These are phyloP conservation scores for Nymphalis io DNA, from an alignment of 1,140 invertebrate species.

Conservation along the genomic window DNA sequence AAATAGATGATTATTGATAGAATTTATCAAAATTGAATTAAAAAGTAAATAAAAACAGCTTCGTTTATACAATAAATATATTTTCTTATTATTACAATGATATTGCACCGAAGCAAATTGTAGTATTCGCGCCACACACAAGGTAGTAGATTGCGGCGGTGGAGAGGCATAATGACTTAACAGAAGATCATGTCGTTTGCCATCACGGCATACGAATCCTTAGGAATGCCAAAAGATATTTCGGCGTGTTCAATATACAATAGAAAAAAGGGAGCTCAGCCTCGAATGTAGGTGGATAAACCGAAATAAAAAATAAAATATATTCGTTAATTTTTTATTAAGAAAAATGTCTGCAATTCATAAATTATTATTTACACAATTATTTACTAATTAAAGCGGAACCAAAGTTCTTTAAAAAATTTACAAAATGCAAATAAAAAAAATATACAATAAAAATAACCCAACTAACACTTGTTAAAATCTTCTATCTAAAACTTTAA, in stretches of 20 bases:
- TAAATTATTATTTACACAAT: slow-evolving; percentile 73
- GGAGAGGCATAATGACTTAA: too few species aligned
- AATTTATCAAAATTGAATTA: too few species aligned
- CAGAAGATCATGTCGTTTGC: too few species aligned
- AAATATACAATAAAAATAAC: slow-evolving; percentile 13
- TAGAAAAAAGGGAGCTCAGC: neutral
- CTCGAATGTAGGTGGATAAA: neutral
- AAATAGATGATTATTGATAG: too few species aligned
- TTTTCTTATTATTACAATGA: too few species aligned
- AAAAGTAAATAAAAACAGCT: too few species aligned
- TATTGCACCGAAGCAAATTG: too few species aligned
- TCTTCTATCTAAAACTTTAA: slow-evolving; percentile 2
- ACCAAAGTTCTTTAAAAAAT: slow-evolving; percentile 64
- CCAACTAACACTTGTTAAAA: neutral
- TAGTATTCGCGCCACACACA: too few species aligned
- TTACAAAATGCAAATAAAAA: slow-evolving; percentile 35
- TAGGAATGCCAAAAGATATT: too few species aligned
- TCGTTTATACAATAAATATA: too few species aligned
- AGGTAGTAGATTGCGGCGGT: too few species aligned
- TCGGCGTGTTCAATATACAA: neutral
- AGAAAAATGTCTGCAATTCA: slow-evolving; percentile 54
- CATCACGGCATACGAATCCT: too few species aligned
- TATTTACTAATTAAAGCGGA: slow-evolving; percentile 75
- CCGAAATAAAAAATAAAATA: slow-evolving; percentile 38
- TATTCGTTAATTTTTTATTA: slow-evolving; percentile 71